phyloP scores from a whole-genome alignment of 2,113 vertebrate species.

The Solea senegalensis region DNA sequence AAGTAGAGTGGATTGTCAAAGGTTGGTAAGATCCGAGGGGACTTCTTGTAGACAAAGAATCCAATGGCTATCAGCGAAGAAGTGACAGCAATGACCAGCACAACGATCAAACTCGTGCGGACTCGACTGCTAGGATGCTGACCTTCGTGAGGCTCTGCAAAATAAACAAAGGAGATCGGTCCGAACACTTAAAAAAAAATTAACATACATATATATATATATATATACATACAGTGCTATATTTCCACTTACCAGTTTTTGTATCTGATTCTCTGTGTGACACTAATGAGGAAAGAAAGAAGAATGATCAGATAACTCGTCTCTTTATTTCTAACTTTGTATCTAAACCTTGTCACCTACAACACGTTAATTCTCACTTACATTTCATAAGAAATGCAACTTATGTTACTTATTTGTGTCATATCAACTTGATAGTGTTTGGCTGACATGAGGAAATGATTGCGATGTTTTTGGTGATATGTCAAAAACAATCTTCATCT shows the following conservation, averaged over 20 bases:
- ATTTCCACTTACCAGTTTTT: slow-evolving; percentile 48
- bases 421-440: no score
- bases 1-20: slow-evolving; percentile 75
- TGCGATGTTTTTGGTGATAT: no score
- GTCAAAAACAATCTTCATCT: no score
- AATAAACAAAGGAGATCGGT: slow-evolving; percentile 5
- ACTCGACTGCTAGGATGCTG: slow-evolving; percentile 40
- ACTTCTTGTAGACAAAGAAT: slow-evolving; percentile 68
- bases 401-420: no score
- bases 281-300: slow-evolving; percentile 36
- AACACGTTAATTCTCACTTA: no score
- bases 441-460: no score
- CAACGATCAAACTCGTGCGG: slow-evolving; percentile 63
- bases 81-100: slow-evolving; percentile 48
- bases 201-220: not conserved
- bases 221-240: not conserved
- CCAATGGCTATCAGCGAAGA: slow-evolving; percentile 34
- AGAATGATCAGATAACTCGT: not conserved
- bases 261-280: fast-evolving
- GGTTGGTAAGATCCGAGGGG: slow-evolving; percentile 56
- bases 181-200: not conserved
- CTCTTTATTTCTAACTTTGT: not conserved
- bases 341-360: no score
- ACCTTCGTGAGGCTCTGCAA: slow-evolving; percentile 25
- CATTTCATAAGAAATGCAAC: not conserved